A percentile compares a stretch with the other conserved stretches of the same genome.
Evolutionary conservation across 2,113 vertebrate genomes (phyloP).

Genomic region (Salvator merianae): DNA sequence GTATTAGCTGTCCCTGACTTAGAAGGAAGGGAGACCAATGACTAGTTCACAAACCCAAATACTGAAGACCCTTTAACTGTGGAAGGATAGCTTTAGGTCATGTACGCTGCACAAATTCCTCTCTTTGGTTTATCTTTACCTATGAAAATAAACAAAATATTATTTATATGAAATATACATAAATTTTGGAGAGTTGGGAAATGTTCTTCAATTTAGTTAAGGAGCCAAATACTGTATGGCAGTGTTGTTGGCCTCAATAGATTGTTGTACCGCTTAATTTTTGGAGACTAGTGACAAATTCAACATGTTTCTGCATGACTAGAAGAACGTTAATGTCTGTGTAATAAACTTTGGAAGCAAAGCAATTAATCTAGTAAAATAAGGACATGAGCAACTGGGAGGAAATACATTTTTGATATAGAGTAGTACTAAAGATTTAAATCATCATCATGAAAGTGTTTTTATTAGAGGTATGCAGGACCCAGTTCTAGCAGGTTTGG

Average conservation of each 20-base stretch:
- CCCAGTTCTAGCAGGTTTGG: too few species aligned
- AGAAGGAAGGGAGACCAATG: background rate
- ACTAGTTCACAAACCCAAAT: background rate
- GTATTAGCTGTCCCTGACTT: background rate
- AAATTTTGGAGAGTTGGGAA: background rate
- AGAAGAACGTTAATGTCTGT: background rate
- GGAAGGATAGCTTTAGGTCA: background rate
- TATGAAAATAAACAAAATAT: background rate
- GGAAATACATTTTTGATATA: constrained; percentile 15
- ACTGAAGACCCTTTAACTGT: background rate
- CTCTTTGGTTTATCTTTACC: background rate
- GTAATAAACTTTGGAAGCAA: constrained; percentile 10
- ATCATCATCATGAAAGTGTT: background rate
- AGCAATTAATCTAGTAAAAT: background rate
- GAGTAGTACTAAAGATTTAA: background rate
- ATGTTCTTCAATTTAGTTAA: background rate
- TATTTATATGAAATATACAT: background rate
- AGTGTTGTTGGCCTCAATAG: background rate
- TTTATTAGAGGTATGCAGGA: too few species aligned
- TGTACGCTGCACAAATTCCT: background rate
- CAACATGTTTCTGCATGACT: background rate
- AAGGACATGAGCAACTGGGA: background rate
- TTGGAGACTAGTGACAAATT: constrained; percentile 3
- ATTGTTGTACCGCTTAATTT: background rate
- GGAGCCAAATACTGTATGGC: background rate